Evolutionary conservation across 2,888 invertebrate species (phyloP).

Genomic region (Drosophila monieri): DNA sequence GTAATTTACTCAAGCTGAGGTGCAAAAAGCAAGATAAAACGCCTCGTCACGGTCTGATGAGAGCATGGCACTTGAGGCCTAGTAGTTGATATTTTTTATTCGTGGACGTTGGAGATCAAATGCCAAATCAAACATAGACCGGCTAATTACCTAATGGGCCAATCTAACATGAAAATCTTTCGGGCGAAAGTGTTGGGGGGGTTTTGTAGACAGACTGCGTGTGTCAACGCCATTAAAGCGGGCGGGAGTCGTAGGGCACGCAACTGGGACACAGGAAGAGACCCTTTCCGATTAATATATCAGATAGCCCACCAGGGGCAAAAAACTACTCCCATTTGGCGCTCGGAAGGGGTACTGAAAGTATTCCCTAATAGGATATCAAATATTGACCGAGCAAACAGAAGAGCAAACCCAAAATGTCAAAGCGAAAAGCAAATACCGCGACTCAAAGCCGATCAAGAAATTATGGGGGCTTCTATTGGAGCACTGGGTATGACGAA

Average conservation of each 20-base stretch:
- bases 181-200: conserved; percentile 12
- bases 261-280: background rate
- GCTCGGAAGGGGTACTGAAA: conserved; percentile 1
- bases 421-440: background rate
- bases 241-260: conserved; percentile 18
- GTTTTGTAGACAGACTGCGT: conserved; percentile 19
- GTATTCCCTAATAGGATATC: conserved; percentile 49
- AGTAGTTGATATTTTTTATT: background rate
- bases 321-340: background rate
- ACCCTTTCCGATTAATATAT: conserved; percentile 12
- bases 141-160: conserved; percentile 30
- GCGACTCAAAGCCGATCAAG: conserved; percentile 10
- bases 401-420: conserved; percentile 7
- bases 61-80: background rate
- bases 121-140: conserved; percentile 2
- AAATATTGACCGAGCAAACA: conserved; percentile 50
- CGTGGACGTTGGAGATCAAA: conserved; percentile 13
- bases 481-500: conserved; percentile 19
- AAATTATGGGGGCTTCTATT: background rate
- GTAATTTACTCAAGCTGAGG: background rate
- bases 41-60: conserved; percentile 9
- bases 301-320: conserved; percentile 14
- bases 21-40: conserved; percentile 11
- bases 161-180: conserved; percentile 23
- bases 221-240: conserved; percentile 17